phyloP scores from a whole-genome alignment of 2,888 invertebrate species.

The Synergus umbraculus region DNA sequence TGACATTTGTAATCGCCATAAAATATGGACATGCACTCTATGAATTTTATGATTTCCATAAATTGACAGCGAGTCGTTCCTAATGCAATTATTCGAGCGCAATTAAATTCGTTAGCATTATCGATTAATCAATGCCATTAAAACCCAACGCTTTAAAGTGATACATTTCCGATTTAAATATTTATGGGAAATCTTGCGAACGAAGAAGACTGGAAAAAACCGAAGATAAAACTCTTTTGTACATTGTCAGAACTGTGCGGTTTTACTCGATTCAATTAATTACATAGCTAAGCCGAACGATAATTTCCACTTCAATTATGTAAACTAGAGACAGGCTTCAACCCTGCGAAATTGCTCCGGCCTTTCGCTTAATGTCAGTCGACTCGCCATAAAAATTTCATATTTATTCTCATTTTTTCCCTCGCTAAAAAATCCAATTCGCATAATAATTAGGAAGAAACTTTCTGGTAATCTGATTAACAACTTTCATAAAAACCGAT shows the following conservation, averaged over 20 bases:
- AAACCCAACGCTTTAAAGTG: background rate
- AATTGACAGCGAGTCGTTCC: slow-evolving; percentile 2
- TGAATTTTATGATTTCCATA: slow-evolving; percentile 18
- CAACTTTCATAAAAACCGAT: slow-evolving; percentile 8
- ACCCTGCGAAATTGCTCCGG: background rate
- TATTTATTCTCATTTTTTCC: slow-evolving; percentile 34
- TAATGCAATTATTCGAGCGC: slow-evolving; percentile 18
- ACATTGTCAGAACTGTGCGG: background rate
- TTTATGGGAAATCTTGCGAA: background rate
- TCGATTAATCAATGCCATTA: slow-evolving; percentile 1
- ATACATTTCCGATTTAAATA: background rate
- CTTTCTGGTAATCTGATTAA: background rate
- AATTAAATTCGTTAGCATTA: slow-evolving; percentile 16
- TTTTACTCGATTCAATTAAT: slow-evolving; percentile 42
- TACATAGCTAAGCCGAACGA: slow-evolving; percentile 40
- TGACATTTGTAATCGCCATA: background rate
- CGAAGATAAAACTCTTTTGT: background rate
- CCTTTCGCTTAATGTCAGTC: background rate
- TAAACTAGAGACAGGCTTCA: background rate
- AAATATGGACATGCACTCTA: background rate
- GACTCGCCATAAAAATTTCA: slow-evolving; percentile 10
- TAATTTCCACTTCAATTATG: slow-evolving; percentile 45
- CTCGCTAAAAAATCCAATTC: slow-evolving; percentile 30
- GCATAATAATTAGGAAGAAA: slow-evolving; percentile 24
- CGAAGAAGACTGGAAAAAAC: too few species aligned